These are phyloP conservation scores for Neolamprologus brichardi DNA, from an alignment of 2,113 vertebrate species.

Conservation along the genomic window DNA sequence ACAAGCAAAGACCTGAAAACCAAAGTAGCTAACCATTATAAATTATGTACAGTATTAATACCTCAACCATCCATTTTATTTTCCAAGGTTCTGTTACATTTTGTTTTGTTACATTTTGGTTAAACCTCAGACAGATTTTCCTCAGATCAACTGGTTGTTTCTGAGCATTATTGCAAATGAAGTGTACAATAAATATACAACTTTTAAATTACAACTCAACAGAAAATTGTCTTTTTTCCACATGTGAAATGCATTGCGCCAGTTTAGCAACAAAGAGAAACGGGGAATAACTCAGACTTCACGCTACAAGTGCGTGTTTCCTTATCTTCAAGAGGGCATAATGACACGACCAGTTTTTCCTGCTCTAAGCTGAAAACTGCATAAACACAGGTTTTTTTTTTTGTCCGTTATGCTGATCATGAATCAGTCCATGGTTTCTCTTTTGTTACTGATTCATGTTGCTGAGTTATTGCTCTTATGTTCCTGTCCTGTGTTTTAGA, in stretches of 20 bases:
- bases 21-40: neutral
- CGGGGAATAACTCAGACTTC: accelerated
- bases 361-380: neutral
- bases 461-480: neutral
- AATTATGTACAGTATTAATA: neutral
- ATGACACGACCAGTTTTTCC: neutral
- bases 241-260: neutral
- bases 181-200: neutral
- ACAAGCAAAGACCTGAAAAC: neutral
- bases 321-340: neutral
- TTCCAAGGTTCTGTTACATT: neutral
- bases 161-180: neutral
- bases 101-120: neutral
- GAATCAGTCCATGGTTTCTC: neutral
- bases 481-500: neutral
- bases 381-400: neutral
- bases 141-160: accelerated
- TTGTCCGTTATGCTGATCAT: neutral
- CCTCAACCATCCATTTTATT: neutral
- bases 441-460: neutral
- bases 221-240: neutral
- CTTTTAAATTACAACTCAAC: neutral
- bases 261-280: neutral
- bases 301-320: neutral
- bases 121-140: neutral